phyloP scores from a whole-genome alignment of 1,140 invertebrate genomes.

The Bombus fervidus region DNA sequence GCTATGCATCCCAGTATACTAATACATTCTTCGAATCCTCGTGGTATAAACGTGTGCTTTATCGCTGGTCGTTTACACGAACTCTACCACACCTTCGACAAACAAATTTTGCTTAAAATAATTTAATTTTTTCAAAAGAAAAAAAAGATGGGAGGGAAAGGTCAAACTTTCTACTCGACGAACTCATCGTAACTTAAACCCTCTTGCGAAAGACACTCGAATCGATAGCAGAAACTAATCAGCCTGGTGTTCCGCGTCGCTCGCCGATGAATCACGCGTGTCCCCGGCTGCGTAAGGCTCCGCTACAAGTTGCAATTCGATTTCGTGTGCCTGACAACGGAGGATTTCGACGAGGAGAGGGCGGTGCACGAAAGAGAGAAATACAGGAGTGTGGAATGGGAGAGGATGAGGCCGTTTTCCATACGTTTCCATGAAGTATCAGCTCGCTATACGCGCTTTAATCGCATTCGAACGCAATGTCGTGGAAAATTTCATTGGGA shows the following conservation, averaged over 20 bases:
- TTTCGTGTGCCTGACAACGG: conserved; percentile 67
- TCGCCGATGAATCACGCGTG: conserved; percentile 73
- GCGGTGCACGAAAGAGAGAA: not conserved
- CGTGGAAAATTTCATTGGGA: conserved; percentile 83
- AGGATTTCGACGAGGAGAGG: conserved; percentile 14
- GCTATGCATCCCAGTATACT: too few species aligned
- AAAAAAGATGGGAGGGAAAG: fast-evolving
- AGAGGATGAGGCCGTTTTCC: conserved; percentile 61
- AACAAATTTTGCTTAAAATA: not conserved
- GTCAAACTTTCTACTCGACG: not conserved
- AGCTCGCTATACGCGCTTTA: conserved; percentile 77
- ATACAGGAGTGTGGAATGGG: not conserved
- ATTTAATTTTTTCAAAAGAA: not conserved
- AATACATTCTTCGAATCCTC: not conserved
- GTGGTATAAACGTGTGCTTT: not conserved
- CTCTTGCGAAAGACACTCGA: conserved; percentile 14
- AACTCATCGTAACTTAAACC: not conserved
- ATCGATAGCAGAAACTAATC: conserved; percentile 71
- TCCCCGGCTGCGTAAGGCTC: conserved; percentile 36
- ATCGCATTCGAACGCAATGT: conserved; percentile 83
- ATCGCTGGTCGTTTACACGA: not conserved
- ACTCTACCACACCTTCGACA: not conserved
- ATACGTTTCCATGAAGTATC: conserved; percentile 72
- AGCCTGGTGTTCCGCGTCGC: conserved; percentile 69
- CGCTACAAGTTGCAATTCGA: conserved; percentile 79